These are phyloP conservation scores for Synergus laeviventris DNA, from an alignment of 2,888 invertebrate genomes.

Conservation along the genomic window DNA sequence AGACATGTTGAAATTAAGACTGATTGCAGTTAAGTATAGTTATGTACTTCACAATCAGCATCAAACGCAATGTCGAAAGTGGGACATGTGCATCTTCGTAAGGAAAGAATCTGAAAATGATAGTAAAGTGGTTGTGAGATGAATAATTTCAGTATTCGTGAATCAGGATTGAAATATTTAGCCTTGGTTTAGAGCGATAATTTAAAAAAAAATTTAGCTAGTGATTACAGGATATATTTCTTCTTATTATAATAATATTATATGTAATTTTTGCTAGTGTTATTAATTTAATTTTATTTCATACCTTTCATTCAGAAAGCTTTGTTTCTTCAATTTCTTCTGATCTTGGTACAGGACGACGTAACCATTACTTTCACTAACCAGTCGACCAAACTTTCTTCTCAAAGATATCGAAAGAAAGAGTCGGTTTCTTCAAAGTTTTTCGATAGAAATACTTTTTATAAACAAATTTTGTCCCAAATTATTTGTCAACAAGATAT, in stretches of 20 bases:
- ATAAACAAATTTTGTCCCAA: background rate
- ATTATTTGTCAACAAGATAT: background rate
- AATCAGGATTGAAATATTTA: background rate
- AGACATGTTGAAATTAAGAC: background rate
- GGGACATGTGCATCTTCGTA: slow-evolving; percentile 15
- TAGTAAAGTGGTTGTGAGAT: background rate
- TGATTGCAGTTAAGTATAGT: slow-evolving; percentile 5
- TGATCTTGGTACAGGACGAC: slow-evolving; percentile 27
- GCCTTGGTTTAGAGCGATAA: background rate
- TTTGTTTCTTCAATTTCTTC: slow-evolving; percentile 32
- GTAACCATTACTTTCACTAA: slow-evolving; percentile 43
- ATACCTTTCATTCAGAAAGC: slow-evolving; percentile 22
- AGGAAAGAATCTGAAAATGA: background rate
- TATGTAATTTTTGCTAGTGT: background rate
- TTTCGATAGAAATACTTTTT: background rate
- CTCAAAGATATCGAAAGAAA: slow-evolving; percentile 34
- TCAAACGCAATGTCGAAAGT: slow-evolving; percentile 11
- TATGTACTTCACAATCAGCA: slow-evolving; percentile 1
- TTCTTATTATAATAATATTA: background rate
- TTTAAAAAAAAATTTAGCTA: background rate
- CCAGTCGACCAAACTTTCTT: slow-evolving; percentile 27
- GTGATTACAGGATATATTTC: background rate
- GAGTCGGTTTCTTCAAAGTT: slow-evolving; percentile 15
- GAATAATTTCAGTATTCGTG: background rate
- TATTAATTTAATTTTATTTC: background rate